Percentiles rank a stretch among this genome's conserved stretches.
These are phyloP conservation scores for Spongilla lacustris DNA, from an alignment of 37 sponge, comb jelly and placozoan species.

Conservation along the genomic window DNA sequence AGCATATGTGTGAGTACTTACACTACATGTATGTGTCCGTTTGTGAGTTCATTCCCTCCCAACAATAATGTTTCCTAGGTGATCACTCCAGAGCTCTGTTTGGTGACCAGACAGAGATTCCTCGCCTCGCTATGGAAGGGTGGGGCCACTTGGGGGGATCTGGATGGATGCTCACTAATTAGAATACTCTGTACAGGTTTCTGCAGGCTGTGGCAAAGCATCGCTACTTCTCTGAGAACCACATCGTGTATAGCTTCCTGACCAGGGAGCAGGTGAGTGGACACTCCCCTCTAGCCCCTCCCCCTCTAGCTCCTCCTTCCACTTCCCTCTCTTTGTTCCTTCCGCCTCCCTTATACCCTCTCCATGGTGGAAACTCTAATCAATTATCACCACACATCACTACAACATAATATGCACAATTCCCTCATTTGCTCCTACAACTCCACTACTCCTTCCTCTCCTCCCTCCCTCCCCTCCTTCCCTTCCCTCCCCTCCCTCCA, in stretches of 20 bases:
- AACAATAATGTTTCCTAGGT: not conserved
- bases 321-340: too few species aligned
- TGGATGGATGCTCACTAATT: not conserved
- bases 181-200: slow-evolving; percentile 24
- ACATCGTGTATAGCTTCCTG: slow-evolving; percentile 43
- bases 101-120: slow-evolving; percentile 45
- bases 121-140: slow-evolving; percentile 49
- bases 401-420: too few species aligned
- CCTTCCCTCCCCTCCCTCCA: slow-evolving; percentile 1
- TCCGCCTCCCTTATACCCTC: too few species aligned
- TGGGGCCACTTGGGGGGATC: not conserved
- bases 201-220: slow-evolving; percentile 56
- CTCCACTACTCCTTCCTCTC: not conserved
- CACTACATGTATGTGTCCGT: slow-evolving; percentile 30
- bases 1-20: slow-evolving; percentile 22
- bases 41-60: not conserved
- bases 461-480: not conserved
- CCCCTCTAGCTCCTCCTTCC: too few species aligned
- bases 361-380: too few species aligned
- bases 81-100: slow-evolving; percentile 24
- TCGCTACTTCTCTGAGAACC: slow-evolving; percentile 42
- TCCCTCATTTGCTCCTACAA: too few species aligned
- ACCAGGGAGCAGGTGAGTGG: slow-evolving; percentile 20
- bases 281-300: not conserved
- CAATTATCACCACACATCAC: too few species aligned